Base-by-base conservation (phyloP, 2,797 vertebrate genomes). In the Phaenicophaeus curvirostris region DNA sequence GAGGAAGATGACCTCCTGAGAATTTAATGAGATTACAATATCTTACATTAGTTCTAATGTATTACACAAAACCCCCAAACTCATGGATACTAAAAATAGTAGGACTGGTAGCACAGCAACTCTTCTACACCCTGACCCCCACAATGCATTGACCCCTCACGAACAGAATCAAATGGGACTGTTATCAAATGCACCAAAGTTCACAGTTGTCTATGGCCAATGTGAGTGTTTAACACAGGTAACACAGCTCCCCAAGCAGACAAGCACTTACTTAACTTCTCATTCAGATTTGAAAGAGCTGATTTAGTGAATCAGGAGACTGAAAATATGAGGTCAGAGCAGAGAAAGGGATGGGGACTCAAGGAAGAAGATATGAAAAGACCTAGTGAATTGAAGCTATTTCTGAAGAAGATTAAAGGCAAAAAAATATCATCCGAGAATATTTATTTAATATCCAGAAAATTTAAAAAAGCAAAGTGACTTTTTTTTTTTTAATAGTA, bases 211-310 rank as follows among this genome's bases (percentile, higher is more conserved):
- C 63, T 76, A 42, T 51, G 75, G 25, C 17, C 11, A 48, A 13
- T 25, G 6, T 24, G 15, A 61, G 15, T 18, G 2, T 48, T 84
- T 53, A 71, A 61, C 17, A 57, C 10, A 21, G 1, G 2, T 14
- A 80, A 21, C 14, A 30, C 0, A 0, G 9, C 3, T 3, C 12
- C 13, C 18, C 35, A 54, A 44, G 39, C 33, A 73, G 62, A 54
- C 2, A 15, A 79, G 16, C 6, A 31, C 48, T 33, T 37, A 3
- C 17, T 69, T 18, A 39, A 19, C 39, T 62, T 90, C 44, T 19
- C 11, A 8, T n/a, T 62, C 35, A 37, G 14, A 57, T 20, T 27
- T 31, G 30, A 62, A 85, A 74, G 67, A 87, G 5, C 2, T 62
- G 31, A 23, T 58, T 79, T 55, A 61, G 42, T 25, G 41, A 85